Conservation (phyloP, 2,797 vertebrate species). For the Neosilurus mollespiculum region DNA sequence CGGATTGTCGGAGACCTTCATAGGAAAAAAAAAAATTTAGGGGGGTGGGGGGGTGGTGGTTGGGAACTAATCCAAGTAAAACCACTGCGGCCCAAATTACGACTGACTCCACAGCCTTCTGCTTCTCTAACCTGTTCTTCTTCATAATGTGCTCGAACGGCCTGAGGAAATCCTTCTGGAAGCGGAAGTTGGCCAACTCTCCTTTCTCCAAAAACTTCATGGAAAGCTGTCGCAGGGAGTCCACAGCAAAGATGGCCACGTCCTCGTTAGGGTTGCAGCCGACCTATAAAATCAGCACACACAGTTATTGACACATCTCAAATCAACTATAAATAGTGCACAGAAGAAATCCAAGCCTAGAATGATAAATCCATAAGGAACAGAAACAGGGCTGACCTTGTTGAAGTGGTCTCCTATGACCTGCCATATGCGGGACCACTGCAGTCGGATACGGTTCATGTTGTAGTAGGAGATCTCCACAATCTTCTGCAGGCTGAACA, state of each 20-base stretch:
- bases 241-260: conserved; percentile 94
- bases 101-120: background rate
- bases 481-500: conserved; percentile 98
- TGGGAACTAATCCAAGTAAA: background rate
- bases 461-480: conserved; percentile 98
- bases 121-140: conserved; percentile 85
- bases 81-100: background rate
- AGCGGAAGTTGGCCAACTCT: conserved; percentile 94
- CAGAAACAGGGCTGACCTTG: conserved; percentile 74
- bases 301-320: background rate
- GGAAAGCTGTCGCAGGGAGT: conserved; percentile 91
- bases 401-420: conserved; percentile 97
- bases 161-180: conserved; percentile 94
- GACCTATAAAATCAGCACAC: conserved; percentile 71
- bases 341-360: background rate
- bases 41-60: background rate
- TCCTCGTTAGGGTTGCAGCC: conserved; percentile 96
- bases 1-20: conserved; percentile 89
- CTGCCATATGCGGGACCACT: conserved; percentile 97
- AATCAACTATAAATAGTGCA: background rate
- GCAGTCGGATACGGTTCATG: conserved; percentile 94
- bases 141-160: conserved; percentile 98
- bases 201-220: conserved; percentile 98
- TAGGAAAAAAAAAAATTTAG: background rate
- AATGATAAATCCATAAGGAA: background rate